Percentiles rank a stretch among this genome's conserved stretches.
These are phyloP conservation scores for Cherax destructor DNA, from an alignment of 1,140 invertebrate species.

Conservation along the genomic window DNA sequence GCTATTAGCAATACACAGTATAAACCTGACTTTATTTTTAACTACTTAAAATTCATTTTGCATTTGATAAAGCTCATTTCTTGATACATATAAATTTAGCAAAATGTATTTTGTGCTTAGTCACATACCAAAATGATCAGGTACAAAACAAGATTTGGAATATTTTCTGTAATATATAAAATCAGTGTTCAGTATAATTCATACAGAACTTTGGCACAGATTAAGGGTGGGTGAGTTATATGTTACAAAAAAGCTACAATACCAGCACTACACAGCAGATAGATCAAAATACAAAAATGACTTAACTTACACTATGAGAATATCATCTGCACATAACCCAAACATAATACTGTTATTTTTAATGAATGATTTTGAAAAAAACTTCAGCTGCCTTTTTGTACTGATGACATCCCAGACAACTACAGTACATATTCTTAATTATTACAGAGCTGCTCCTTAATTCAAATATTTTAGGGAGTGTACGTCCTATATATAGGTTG, in stretches of 20 bases:
- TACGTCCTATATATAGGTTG: too few species aligned
- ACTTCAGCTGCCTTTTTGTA: not conserved
- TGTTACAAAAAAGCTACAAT: not conserved
- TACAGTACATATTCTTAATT: not conserved
- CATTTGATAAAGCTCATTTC: slow-evolving; percentile 11
- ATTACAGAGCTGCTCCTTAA: too few species aligned
- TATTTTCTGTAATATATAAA: slow-evolving; percentile 10
- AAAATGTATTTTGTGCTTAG: not conserved
- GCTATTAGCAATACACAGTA: not conserved
- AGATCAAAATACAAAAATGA: not conserved
- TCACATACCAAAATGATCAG: not conserved
- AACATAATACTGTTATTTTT: not conserved
- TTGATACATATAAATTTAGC: not conserved
- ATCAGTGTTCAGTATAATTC: slow-evolving; percentile 1
- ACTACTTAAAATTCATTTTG: not conserved
- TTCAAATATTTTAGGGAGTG: too few species aligned
- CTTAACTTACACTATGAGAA: not conserved
- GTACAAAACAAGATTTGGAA: slow-evolving; percentile 38
- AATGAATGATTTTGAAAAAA: not conserved
- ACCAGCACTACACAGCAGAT: not conserved
- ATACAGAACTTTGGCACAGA: slow-evolving; percentile 41
- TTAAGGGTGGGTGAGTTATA: not conserved
- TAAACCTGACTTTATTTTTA: not conserved
- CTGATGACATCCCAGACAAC: not conserved
- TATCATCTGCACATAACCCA: not conserved